These are phyloP conservation scores for Stichodactyla helianthus DNA, from an alignment of 64 coral and sea anemone species.

Conservation along the genomic window DNA sequence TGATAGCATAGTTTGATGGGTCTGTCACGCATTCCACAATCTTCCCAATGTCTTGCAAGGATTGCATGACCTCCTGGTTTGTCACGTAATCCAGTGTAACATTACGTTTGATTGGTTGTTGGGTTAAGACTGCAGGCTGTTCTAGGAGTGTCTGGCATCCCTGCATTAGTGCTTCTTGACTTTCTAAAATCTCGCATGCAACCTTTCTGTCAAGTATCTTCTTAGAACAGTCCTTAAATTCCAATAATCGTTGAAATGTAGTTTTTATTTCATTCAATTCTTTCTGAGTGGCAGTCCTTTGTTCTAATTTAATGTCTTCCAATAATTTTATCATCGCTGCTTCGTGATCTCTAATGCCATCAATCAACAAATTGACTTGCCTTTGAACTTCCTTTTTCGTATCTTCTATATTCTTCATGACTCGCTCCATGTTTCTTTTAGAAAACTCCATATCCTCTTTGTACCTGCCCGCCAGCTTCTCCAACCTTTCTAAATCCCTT, in stretches of 20 bases:
- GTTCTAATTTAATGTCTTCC: neutral
- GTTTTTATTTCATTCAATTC: neutral
- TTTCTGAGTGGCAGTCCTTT: neutral
- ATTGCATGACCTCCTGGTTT: slow-evolving; percentile 11
- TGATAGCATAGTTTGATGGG: neutral
- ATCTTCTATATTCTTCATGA: neutral
- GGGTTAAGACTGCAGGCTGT: neutral
- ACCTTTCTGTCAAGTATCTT: neutral
- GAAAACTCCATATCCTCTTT: neutral
- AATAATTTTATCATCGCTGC: neutral
- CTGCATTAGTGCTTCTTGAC: neutral
- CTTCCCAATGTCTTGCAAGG: neutral
- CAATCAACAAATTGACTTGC: neutral
- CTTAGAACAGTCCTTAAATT: neutral
- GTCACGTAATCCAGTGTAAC: neutral
- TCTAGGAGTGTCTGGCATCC: neutral
- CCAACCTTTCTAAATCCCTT: neutral
- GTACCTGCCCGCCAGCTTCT: neutral
- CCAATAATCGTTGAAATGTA: neutral
- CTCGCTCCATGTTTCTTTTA: neutral
- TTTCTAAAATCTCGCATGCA: neutral
- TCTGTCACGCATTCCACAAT: slow-evolving; percentile 14
- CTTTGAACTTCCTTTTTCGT: neutral
- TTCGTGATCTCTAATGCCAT: neutral
- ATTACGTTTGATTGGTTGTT: slow-evolving; percentile 6